A percentile compares a stretch with the other conserved stretches of the same genome.
phyloP scores from a whole-genome alignment of 2,888 invertebrate species.

The Sylvicola cinctus region DNA sequence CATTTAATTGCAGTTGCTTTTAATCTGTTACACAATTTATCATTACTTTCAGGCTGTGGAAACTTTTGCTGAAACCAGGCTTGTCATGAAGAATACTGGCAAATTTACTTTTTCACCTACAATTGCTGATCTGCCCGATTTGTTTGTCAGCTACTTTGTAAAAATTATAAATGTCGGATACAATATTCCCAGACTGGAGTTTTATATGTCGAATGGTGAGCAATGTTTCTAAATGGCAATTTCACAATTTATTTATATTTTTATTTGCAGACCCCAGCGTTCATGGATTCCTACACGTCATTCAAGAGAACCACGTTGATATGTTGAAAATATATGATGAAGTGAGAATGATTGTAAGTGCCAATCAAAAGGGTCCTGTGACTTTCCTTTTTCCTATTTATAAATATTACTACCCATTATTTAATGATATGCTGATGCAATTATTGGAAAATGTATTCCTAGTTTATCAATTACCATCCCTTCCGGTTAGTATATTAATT shows the following conservation, averaged over 20 bases:
- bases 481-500: constrained; percentile 14
- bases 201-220: constrained; percentile 21
- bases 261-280: too few relatives aligned
- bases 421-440: constrained; percentile 17
- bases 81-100: constrained; percentile 16
- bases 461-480: constrained; percentile 17
- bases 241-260: too few relatives aligned
- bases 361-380: constrained; percentile 20
- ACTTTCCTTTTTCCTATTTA: constrained; percentile 23
- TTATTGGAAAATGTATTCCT: constrained; percentile 21
- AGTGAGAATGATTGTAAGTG: constrained; percentile 16
- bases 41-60: not conserved
- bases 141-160: constrained; percentile 19
- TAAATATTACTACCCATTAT: constrained; percentile 20
- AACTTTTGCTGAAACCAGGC: constrained; percentile 8
- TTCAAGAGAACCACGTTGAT: constrained; percentile 19
- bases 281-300: constrained; percentile 16
- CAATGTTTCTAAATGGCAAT: too few relatives aligned
- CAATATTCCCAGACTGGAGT: constrained; percentile 22
- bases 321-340: constrained; percentile 18
- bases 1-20: not conserved
- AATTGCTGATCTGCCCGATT: constrained; percentile 17
- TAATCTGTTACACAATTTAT: not conserved
- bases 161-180: constrained; percentile 21
- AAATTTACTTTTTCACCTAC: constrained; percentile 23